Base-by-base conservation (phyloP, 2,797 vertebrate genomes). In the Setipinna tenuifilis region DNA sequence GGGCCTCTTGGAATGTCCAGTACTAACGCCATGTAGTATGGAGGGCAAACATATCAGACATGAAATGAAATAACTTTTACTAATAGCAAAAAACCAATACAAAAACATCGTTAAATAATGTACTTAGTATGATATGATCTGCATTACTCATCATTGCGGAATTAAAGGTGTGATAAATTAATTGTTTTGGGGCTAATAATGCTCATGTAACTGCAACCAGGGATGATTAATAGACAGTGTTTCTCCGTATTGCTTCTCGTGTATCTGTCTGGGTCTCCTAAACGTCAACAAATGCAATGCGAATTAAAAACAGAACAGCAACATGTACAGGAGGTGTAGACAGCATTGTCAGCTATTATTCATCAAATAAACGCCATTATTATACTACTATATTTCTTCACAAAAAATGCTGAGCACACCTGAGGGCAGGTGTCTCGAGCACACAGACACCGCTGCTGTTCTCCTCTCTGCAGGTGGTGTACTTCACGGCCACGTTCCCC, bases 401-500 rank as follows among this genome's bases (percentile, higher is more conserved):
- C 23, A 25, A 28, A 65, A 65, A 25, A 6, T 2, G 21, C 58
- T 19, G 58, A 59, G 17, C 21, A 2, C 10, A 25, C 23, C 62
- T 12, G 11, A 3, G 25, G 62, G 25, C 23, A 10, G 11, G 9
- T 65, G 25, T 65, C 7, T 7, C 6, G 11, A 4, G 23, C 25
- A 31, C 68, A 35, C 28, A 35, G 3, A 68, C 62, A 71, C 0
- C 28, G 31, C 19, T 59, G 28, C 50, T 71, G 5, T 54, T 10
- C 19, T 35, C 5, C 12, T 23, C 19, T 19, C 46, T 25, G 59
- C 91, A 99, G 98, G 98, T 99, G 87, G 98, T 99, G 87, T 99
- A 99, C 90, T 99, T 99, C 85, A 99, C 98, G 0, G 98, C 98
- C 85, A 99, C 98, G 0, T 99, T 99, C 87, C 98, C 98, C 0